Base-by-base conservation (phyloP, 2,797 vertebrate genomes). In the Psittacula derbiana region DNA sequence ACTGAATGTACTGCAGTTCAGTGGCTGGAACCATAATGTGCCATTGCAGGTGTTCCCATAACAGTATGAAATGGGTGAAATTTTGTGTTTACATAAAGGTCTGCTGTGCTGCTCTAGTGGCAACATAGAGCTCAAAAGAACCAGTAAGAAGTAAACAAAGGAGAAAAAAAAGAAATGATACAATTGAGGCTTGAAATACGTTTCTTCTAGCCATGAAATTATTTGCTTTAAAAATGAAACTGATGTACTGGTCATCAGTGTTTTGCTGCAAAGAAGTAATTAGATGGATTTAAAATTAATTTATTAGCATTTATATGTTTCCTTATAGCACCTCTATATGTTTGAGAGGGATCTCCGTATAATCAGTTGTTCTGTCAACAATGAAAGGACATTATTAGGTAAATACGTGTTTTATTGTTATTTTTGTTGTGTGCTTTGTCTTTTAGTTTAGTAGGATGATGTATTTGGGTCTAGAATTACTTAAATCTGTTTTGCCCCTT, bases 321-420 rank as follows among this genome's bases (percentile, higher is more conserved):
- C 84, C 97, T 95, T 92, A 67, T 95, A 99, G 99, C 98, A 99
- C 92, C 98, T 99, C 80, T 99, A 99, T 97, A 98, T 98, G 20
- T 99, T 99, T 97, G 99, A 99, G 98, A 98, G 98, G 98, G 98
- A 98, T 95, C 98, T 99, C 88, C 97, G 93, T 95, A 98, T 99
- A 93, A 98, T 98, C 98, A 99, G 99, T 97, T 99, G 99, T 94
- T 99, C 99, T 2, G 89, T 99, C 93, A 99, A 99, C 97, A 98
- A 94, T 74, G 99, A 99, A 95, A 99, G 98, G 97, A 99, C 99
- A 0, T 97, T 99, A 94, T 94, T 99, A 92, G 99, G 99, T 99
- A 97, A 98, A 95, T 95, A 90, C 15, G 17, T 55, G 49, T 78
- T 97, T 82, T 82, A 36, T 80, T 11, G 50, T 66, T 71, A 1